phyloP scores from a whole-genome alignment of 2,797 vertebrate genomes.

The Aplochiton taeniatus region DNA sequence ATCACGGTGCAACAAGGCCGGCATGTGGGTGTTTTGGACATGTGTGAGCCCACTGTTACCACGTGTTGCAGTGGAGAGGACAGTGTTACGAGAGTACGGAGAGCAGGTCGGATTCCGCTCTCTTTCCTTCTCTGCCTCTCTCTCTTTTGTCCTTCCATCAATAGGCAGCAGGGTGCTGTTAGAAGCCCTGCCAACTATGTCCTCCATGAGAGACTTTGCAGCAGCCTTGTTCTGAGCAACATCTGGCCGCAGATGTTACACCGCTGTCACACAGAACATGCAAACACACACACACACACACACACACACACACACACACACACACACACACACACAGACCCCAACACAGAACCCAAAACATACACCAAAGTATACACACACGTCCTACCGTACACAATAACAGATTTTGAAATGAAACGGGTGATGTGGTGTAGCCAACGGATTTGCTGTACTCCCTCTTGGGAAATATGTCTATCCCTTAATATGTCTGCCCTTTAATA shows the following conservation, averaged over 20 bases:
- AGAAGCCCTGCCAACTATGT: slow-evolving; percentile 74
- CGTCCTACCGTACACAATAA: slow-evolving; percentile 29
- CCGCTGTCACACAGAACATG: slow-evolving; percentile 29
- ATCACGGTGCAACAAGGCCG: no score
- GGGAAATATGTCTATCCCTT: slow-evolving; percentile 57
- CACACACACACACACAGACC: no score
- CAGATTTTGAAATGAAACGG: slow-evolving; percentile 24
- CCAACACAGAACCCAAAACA: neutral
- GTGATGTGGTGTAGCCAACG: slow-evolving; percentile 34
- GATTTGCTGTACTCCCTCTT: slow-evolving; percentile 32
- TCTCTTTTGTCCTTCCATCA: slow-evolving; percentile 75
- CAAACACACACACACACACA: no score
- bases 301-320: no score
- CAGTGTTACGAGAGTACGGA: no score
- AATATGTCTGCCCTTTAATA: slow-evolving; percentile 55
- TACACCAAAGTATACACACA: slow-evolving; percentile 28
- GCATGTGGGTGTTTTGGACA: no score
- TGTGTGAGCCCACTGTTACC: no score
- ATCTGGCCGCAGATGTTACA: slow-evolving; percentile 74
- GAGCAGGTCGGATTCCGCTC: slow-evolving; percentile 50
- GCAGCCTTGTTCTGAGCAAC: slow-evolving; percentile 59
- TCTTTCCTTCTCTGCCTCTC: slow-evolving; percentile 36
- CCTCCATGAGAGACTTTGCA: slow-evolving; percentile 24
- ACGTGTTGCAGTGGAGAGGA: no score
- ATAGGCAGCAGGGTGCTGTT: slow-evolving; percentile 71